Evolutionary conservation across 2,797 vertebrate species (phyloP), one percentile per base, ranked within the genome.

Genomic region (Enoplosus armatus): DNA sequence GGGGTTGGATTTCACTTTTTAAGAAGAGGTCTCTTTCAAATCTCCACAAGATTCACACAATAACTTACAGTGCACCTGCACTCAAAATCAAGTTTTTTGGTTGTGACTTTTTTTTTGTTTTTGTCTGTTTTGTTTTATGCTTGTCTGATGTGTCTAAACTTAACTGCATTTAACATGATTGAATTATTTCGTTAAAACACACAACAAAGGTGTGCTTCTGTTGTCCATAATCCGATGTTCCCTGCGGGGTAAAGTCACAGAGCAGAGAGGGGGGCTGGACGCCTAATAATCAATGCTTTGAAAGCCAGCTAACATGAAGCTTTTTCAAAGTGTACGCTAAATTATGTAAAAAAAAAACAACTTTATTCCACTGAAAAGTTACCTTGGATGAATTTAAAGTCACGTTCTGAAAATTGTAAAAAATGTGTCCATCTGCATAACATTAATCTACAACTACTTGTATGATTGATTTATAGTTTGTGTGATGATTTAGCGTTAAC

Each of bases 251-350:
- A 12, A 56, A 70, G 71, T 55, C 64, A 73, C 63, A 43, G 16
- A 64, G 41, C 26, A 67, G 16, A 62, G 20, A 48, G n/a, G n/a
- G n/a, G n/a, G n/a, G 8, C 74, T 63, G 60, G 29, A 64, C 18
- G 22, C 29, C 8, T 33, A 11, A 14, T 29, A 55, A n/a, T 39
- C 48, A 41, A 22, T 50, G 53, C 43, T 51, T 12, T 7, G 4
- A 39, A 20, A 33, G 8, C 24, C n/a, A n/a, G n/a, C n/a, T n/a
- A n/a, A n/a, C n/a, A n/a, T n/a, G n/a, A n/a, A n/a, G n/a, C n/a
- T n/a, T n/a, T n/a, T n/a, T n/a, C n/a, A n/a, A n/a, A n/a, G n/a
- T n/a, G n/a, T n/a, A n/a, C n/a, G n/a, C n/a, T n/a, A n/a, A n/a
- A n/a, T n/a, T n/a, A n/a, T n/a, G n/a, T n/a, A n/a, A n/a, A n/a